Evolutionary conservation across 2,888 invertebrate species (phyloP).

Genomic region (Watsonalla cultraria): DNA sequence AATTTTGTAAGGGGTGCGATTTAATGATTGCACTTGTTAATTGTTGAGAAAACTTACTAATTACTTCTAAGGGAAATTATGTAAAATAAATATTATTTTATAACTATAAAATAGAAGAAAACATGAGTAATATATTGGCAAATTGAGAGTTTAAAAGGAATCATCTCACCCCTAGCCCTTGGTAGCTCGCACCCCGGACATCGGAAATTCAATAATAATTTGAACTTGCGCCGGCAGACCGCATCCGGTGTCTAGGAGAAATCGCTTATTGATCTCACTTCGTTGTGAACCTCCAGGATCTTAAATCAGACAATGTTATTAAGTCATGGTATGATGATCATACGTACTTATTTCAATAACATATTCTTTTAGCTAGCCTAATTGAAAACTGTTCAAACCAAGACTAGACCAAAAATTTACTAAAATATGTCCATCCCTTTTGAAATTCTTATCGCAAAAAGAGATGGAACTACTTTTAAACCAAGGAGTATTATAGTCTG

Average conservation of each 20-base stretch:
- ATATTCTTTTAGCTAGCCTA: too few relatives aligned
- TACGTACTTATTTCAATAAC: neutral
- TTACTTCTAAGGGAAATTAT: neutral
- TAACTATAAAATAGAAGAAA: neutral
- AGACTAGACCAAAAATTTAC: too few relatives aligned
- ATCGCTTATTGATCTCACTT: constrained; percentile 60
- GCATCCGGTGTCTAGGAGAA: constrained; percentile 66
- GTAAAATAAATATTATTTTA: neutral
- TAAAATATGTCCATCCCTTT: too few relatives aligned
- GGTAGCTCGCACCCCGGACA: constrained; percentile 30
- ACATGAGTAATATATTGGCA: neutral
- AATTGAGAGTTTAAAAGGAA: constrained; percentile 27
- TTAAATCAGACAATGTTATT: neutral
- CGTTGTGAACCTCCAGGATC: neutral
- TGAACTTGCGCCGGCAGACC: constrained; percentile 61
- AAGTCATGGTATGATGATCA: constrained; percentile 8
- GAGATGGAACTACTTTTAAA: too few relatives aligned
- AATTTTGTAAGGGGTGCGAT: constrained; percentile 25
- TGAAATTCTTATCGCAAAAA: too few relatives aligned
- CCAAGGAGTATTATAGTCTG: too few relatives aligned
- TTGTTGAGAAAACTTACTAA: neutral
- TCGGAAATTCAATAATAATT: constrained; percentile 72
- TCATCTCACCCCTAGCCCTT: constrained; percentile 19
- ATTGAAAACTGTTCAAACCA: too few relatives aligned
- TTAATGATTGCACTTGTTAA: constrained; percentile 14